A percentile compares a stretch with the other conserved stretches of the same genome.
phyloP scores from a whole-genome alignment of 2,888 invertebrate genomes.

The Stenodema calcarata region DNA sequence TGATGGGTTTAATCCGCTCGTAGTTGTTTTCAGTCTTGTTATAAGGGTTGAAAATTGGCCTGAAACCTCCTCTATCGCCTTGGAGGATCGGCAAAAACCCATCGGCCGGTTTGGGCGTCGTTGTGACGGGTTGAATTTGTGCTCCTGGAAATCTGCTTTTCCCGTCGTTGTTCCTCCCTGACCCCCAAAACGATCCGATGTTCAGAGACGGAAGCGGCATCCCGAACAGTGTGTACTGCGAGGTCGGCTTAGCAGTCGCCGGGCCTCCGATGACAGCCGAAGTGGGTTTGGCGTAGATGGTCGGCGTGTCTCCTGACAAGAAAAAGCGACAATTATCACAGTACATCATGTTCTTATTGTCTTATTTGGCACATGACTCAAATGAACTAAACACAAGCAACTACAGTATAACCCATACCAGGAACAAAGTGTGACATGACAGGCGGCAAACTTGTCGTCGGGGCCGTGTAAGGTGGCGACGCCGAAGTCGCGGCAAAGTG shows the following conservation, averaged over 20 bases:
- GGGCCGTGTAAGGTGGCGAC: neutral
- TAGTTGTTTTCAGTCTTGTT: conserved; percentile 32
- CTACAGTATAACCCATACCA: conserved; percentile 59
- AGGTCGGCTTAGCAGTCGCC: conserved; percentile 57
- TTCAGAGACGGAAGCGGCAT: conserved; percentile 78
- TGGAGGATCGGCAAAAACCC: conserved; percentile 81
- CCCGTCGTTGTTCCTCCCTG: conserved; percentile 57
- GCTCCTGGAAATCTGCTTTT: conserved; percentile 50
- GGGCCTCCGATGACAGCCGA: conserved; percentile 54
- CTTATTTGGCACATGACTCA: no score
- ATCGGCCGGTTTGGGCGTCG: conserved; percentile 71
- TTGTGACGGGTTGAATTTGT: conserved; percentile 62
- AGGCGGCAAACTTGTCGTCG: neutral
- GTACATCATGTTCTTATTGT: no score
- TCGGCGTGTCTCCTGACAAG: conserved; percentile 65
- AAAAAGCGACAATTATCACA: neutral
- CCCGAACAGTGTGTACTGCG: conserved; percentile 80
- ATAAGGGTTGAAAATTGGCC: conserved; percentile 68
- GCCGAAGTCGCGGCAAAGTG: conserved; percentile 8
- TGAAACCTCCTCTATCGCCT: conserved; percentile 74
- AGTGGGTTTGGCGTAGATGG: conserved; percentile 64
- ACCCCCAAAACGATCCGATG: conserved; percentile 70
- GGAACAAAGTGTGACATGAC: conserved; percentile 63
- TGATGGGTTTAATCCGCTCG: conserved; percentile 23
- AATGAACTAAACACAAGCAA: no score